phyloP scores from a whole-genome alignment of 1,140 invertebrate species.

The Pseudoatta argentina region DNA sequence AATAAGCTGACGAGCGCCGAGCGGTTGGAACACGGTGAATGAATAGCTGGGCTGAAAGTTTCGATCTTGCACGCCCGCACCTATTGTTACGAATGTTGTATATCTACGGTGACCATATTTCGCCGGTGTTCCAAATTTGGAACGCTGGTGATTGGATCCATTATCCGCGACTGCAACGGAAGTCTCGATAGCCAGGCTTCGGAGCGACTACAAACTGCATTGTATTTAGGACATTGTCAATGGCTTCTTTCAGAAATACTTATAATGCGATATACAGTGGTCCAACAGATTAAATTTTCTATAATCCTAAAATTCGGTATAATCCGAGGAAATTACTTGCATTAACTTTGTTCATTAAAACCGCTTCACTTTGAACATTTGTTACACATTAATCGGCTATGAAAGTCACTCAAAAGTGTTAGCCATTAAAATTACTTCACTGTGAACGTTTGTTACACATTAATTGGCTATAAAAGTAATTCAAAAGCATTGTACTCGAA shows the following conservation, averaged over 20 bases:
- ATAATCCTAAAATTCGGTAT: neutral
- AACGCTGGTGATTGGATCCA: constrained; percentile 43
- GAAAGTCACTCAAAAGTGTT: neutral
- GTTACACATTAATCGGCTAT: neutral
- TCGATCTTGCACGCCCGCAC: constrained; percentile 68
- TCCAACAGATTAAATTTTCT: neutral
- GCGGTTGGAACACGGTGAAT: constrained; percentile 48
- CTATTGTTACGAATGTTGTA: constrained; percentile 66
- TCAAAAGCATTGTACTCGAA: neutral
- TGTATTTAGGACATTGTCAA: neutral
- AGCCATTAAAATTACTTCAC: neutral
- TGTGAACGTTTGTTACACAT: neutral
- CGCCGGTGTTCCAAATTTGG: constrained; percentile 22
- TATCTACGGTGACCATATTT: constrained; percentile 58
- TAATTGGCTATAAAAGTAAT: neutral
- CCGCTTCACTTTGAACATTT: neutral
- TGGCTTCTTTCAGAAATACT: neutral
- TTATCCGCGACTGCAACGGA: constrained; percentile 29
- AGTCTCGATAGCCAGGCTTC: constrained; percentile 6
- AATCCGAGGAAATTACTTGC: neutral
- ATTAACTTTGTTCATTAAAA: constrained; percentile 4
- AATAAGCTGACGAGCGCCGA: constrained; percentile 72
- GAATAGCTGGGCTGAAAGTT: constrained; percentile 75
- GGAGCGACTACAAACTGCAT: neutral
- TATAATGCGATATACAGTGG: neutral